Evolutionary conservation across 2,888 invertebrate genomes (phyloP).

Genomic region (Himalopsyche tibetana): DNA sequence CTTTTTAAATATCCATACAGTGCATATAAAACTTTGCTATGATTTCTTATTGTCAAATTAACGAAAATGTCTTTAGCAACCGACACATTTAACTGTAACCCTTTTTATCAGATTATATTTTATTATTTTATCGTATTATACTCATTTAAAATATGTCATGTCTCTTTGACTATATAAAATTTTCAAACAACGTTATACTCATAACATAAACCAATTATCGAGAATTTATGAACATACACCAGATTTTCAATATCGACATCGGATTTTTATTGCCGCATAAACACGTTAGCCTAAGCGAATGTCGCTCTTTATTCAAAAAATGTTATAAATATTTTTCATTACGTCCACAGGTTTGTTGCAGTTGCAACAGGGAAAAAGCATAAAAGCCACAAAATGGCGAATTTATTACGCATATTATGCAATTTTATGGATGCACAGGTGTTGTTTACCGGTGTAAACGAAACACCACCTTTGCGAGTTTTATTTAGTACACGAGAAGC

Average conservation of each 20-base stretch:
- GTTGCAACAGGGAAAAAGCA: slow-evolving; percentile 41
- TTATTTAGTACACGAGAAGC: slow-evolving; percentile 44
- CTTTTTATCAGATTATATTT: no score
- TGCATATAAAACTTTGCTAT: no score
- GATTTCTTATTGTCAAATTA: no score
- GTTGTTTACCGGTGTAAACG: slow-evolving; percentile 61
- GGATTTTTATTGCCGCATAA: slow-evolving; percentile 6
- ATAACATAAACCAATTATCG: slow-evolving; percentile 13
- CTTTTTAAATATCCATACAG: no score
- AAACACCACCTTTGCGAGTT: slow-evolving; percentile 44
- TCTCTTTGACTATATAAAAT: not conserved
- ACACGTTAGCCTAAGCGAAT: slow-evolving; percentile 15
- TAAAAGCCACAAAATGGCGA: slow-evolving; percentile 57
- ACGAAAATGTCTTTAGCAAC: no score
- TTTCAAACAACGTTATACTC: not conserved
- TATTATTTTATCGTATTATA: no score
- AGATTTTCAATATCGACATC: slow-evolving; percentile 11
- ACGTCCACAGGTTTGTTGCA: slow-evolving; percentile 47
- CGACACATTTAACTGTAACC: no score
- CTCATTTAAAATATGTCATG: no score
- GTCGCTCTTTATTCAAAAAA: slow-evolving; percentile 31
- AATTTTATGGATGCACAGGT: slow-evolving; percentile 64
- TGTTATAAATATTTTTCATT: slow-evolving; percentile 48
- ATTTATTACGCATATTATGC: slow-evolving; percentile 63
- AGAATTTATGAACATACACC: not conserved